phyloP scores from a whole-genome alignment of 2,113 vertebrate species.

The Prunella himalayana region DNA sequence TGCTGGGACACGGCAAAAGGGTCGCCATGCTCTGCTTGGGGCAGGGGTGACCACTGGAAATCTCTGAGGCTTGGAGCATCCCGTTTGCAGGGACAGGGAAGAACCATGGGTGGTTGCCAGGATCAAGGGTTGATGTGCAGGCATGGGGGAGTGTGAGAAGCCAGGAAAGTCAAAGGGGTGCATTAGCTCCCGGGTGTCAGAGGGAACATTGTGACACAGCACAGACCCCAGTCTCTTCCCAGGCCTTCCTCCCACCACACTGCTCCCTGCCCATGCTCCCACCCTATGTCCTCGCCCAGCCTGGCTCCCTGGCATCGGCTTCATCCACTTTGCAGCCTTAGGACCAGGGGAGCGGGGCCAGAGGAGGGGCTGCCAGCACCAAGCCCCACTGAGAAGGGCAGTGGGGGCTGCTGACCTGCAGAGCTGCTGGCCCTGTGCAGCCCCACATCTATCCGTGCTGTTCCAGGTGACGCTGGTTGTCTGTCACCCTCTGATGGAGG shows the following conservation, averaged over 20 bases:
- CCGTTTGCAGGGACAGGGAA: background rate
- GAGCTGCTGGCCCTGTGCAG: background rate
- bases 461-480: conserved; percentile 38
- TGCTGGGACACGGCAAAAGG: background rate
- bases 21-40: rapidly evolving
- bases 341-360: background rate
- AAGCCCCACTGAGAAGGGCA: rapidly evolving
- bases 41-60: background rate
- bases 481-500: background rate
- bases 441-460: background rate
- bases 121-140: background rate
- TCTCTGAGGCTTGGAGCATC: rapidly evolving
- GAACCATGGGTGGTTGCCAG: background rate
- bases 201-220: background rate
- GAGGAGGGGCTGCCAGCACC: background rate
- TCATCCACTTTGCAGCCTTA: background rate
- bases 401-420: background rate
- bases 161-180: background rate
- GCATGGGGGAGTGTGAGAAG: background rate
- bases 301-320: rapidly evolving
- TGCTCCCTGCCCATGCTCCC: background rate
- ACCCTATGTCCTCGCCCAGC: background rate
- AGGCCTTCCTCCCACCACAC: background rate
- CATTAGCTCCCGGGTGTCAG: rapidly evolving
- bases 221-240: background rate